Evolutionary conservation across 1,140 invertebrate genomes (phyloP).

Genomic region (Drepana arcuata): DNA sequence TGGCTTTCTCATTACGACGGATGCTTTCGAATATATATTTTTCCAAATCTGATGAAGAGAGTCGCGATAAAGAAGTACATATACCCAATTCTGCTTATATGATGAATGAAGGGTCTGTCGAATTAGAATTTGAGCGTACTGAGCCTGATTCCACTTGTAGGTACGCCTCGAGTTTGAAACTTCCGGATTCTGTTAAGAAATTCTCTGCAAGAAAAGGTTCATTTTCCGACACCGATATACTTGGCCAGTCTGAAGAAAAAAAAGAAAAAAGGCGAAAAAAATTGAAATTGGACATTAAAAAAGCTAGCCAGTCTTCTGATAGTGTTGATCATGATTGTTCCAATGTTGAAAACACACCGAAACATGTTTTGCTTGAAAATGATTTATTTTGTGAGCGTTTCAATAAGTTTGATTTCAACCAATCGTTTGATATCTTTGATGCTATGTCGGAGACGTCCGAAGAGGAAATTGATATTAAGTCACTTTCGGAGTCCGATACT

Average conservation of each 20-base stretch:
- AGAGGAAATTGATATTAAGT: conserved; percentile 37
- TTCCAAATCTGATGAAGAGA: conserved; percentile 36
- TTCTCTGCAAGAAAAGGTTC: conserved; percentile 40
- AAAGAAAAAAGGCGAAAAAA: conserved; percentile 16
- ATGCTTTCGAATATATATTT: conserved; percentile 62
- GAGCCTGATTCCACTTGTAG: conserved; percentile 44
- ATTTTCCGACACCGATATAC: conserved; percentile 48
- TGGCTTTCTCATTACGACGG: conserved; percentile 56
- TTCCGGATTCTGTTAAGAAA: conserved; percentile 40
- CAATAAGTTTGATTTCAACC: conserved; percentile 44
- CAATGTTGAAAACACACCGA: conserved; percentile 53
- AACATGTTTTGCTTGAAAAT: conserved; percentile 41
- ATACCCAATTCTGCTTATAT: conserved; percentile 10
- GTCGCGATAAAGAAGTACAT: not conserved
- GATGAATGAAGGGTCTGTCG: conserved; percentile 4
- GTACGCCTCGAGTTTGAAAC: conserved; percentile 31
- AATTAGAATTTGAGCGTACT: conserved; percentile 24
- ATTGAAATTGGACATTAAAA: conserved; percentile 50
- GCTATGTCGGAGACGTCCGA: conserved; percentile 38
- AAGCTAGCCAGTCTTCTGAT: conserved; percentile 39
- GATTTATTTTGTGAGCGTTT: conserved; percentile 42
- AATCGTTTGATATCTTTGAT: conserved; percentile 50
- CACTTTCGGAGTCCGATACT: conserved; percentile 42
- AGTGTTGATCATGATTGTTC: conserved; percentile 10
- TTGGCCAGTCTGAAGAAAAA: conserved; percentile 17